A percentile compares a stretch with the other conserved stretches of the same genome.
These are phyloP conservation scores for Argynnis bischoffii DNA, from an alignment of 2,888 invertebrate genomes.

Conservation along the genomic window DNA sequence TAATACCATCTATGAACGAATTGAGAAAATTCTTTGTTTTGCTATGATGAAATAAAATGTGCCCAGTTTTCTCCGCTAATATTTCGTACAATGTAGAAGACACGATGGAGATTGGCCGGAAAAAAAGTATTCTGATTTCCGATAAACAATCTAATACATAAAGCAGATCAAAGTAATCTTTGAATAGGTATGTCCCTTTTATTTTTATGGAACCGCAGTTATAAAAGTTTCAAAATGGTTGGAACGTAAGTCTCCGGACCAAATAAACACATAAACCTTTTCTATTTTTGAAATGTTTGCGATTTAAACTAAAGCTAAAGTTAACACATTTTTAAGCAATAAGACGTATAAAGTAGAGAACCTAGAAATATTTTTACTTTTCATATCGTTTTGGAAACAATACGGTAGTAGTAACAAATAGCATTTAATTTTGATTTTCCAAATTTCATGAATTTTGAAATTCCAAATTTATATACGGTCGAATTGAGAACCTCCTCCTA, in stretches of 20 bases:
- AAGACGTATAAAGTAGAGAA: slow-evolving; percentile 15
- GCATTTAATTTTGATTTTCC: too few species aligned
- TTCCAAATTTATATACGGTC: too few species aligned
- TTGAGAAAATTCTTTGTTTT: too few species aligned
- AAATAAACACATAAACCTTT: slow-evolving; percentile 39
- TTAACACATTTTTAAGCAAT: slow-evolving; percentile 31
- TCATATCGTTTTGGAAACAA: slow-evolving; percentile 3
- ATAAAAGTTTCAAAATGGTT: slow-evolving; percentile 31
- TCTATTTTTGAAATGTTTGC: slow-evolving; percentile 35
- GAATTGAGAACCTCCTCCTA: too few species aligned
- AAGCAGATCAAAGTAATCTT: neutral
- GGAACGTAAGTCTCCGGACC: slow-evolving; percentile 32
- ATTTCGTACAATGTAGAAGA: too few species aligned
- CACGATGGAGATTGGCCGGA: too few species aligned
- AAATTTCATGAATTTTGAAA: too few species aligned
- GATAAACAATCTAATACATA: neutral
- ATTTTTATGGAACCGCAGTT: slow-evolving; percentile 24
- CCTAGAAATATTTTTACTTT: slow-evolving; percentile 8
- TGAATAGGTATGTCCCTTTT: slow-evolving; percentile 10
- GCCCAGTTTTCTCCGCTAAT: too few species aligned
- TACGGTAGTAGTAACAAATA: slow-evolving; percentile 7
- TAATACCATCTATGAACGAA: too few species aligned
- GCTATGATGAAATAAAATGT: too few species aligned
- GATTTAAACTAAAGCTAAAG: slow-evolving; percentile 33
- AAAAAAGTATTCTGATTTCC: too few species aligned